Percentiles rank a stretch among this genome's conserved stretches.
Evolutionary conservation across 2,888 invertebrate species (phyloP).

Genomic region (Heliothis peltigera): DNA sequence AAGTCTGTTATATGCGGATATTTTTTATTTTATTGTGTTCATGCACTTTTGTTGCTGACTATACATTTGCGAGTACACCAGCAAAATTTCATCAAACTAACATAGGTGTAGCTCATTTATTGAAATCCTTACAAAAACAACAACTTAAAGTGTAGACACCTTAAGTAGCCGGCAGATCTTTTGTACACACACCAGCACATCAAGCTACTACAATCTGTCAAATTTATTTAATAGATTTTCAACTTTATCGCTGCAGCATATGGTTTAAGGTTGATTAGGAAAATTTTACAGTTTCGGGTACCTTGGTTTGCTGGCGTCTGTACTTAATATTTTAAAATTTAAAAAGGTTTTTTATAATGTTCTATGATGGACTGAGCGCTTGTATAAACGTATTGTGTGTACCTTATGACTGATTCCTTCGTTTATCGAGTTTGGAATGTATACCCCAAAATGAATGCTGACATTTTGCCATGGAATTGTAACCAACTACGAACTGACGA

Average conservation of each 20-base stretch:
- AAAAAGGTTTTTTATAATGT: constrained; percentile 8
- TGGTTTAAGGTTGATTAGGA: too few relatives aligned
- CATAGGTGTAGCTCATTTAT: neutral
- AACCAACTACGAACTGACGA: constrained; percentile 40
- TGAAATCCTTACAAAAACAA: neutral
- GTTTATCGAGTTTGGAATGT: constrained; percentile 35
- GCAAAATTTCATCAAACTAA: neutral
- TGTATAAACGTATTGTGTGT: constrained; percentile 33
- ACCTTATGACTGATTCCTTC: constrained; percentile 35
- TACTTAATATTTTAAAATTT: neutral
- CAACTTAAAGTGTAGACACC: neutral
- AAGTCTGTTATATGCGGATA: too few relatives aligned
- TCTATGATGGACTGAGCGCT: constrained; percentile 18
- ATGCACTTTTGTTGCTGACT: neutral
- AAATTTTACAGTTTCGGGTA: too few relatives aligned
- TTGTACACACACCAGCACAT: too few relatives aligned
- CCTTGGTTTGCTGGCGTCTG: too few relatives aligned
- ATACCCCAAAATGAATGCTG: constrained; percentile 32
- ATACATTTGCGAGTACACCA: neutral
- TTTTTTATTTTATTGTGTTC: too few relatives aligned
- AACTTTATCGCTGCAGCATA: too few relatives aligned
- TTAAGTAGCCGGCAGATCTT: neutral
- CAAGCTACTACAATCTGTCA: too few relatives aligned
- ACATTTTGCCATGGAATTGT: constrained; percentile 32
- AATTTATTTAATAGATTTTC: too few relatives aligned